Conservation (phyloP, 2,113 vertebrate genomes). For the Microcebus lehilahytsara region DNA sequence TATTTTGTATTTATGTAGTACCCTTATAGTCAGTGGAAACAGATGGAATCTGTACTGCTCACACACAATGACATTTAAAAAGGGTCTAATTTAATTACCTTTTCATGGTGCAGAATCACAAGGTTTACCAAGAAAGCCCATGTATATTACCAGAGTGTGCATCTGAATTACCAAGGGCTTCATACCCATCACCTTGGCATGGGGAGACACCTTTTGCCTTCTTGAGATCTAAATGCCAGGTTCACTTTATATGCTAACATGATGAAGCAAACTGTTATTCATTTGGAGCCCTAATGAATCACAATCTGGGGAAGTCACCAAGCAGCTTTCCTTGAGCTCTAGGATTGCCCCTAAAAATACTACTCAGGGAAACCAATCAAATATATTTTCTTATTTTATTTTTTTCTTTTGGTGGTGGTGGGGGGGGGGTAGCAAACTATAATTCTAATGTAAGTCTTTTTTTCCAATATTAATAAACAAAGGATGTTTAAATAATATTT, state of each 20-base stretch:
- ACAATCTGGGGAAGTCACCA: not conserved
- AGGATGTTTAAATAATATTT: not conserved
- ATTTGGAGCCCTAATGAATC: not conserved
- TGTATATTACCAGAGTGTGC: not conserved
- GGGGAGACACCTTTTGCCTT: not conserved
- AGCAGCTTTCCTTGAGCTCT: not conserved
- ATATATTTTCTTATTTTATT: not conserved
- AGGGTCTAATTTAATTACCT: not conserved
- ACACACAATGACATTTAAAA: not conserved
- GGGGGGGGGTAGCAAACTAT: not conserved
- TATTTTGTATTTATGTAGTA: not conserved
- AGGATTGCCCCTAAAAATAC: not conserved
- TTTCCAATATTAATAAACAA: not conserved
- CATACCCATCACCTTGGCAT: not conserved
- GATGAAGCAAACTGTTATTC: not conserved
- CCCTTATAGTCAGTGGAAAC: not conserved
- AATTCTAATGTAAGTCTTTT: not conserved
- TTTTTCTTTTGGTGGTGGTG: not conserved
- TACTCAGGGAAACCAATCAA: not conserved
- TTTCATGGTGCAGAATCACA: not conserved
- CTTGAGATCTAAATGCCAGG: not conserved
- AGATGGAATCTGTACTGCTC: not conserved
- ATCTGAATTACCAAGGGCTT: not conserved
- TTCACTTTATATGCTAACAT: not conserved
- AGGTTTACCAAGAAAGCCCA: not conserved